Evolutionary conservation across 1,140 invertebrate species (phyloP).

Genomic region (Eupristina koningsbergeri): DNA sequence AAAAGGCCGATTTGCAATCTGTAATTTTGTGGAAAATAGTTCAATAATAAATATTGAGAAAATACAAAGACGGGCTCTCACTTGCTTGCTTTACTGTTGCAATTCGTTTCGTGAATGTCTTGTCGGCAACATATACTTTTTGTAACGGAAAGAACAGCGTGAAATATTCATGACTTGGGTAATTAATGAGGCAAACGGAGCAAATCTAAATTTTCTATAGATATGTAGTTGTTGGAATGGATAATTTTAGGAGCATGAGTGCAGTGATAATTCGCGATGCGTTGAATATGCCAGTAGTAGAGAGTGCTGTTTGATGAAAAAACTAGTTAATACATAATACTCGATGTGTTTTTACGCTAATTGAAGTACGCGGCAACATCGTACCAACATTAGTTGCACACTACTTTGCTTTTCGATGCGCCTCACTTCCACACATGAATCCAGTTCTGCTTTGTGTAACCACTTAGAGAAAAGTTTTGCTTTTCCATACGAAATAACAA

Average conservation of each 20-base stretch:
- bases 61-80: not conserved
- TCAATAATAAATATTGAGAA: not conserved
- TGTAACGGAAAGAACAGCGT: not conserved
- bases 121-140: not conserved
- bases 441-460: not conserved
- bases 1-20: not conserved
- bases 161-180: not conserved
- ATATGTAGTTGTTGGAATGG: not conserved
- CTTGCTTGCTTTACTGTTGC: too few relatives aligned
- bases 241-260: not conserved
- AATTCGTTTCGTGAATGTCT: not conserved
- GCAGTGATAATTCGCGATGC: not conserved
- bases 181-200: not conserved
- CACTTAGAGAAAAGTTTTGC: not conserved
- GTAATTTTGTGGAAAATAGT: not conserved
- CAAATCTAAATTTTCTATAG: not conserved
- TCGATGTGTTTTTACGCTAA: not conserved
- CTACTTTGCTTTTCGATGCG: not conserved
- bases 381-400: not conserved
- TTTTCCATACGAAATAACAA: constrained; percentile 35
- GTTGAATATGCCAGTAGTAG: not conserved
- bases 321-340: not conserved
- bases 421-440: too few relatives aligned
- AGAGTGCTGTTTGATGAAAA: not conserved
- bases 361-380: not conserved